These are phyloP conservation scores for Myotis davidii DNA, from an alignment of 2,113 vertebrate genomes.

Conservation along the genomic window DNA sequence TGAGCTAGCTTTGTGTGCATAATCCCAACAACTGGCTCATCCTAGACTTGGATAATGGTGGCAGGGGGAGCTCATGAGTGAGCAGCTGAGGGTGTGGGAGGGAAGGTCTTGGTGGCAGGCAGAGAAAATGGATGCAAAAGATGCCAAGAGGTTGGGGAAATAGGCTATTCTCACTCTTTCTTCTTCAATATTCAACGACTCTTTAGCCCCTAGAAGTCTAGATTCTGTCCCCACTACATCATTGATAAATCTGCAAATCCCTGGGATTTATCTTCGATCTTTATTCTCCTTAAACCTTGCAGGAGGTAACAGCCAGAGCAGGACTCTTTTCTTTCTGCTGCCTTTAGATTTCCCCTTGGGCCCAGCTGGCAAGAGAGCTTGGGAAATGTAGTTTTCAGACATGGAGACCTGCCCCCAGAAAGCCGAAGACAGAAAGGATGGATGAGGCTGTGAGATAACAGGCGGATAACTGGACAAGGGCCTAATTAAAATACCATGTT, in stretches of 20 bases:
- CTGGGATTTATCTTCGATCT: neutral
- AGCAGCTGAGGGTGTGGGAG: neutral
- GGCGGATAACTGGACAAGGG: neutral
- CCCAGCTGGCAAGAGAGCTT: neutral
- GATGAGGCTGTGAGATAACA: no score
- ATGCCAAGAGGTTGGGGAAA: no score
- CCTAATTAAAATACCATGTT: neutral
- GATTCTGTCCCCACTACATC: neutral
- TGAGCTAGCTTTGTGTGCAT: neutral
- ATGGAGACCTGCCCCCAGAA: neutral
- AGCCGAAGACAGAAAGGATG: neutral
- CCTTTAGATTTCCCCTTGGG: neutral
- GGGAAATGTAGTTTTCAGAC: neutral
- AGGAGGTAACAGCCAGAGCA: neutral
- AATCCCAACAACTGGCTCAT: neutral
- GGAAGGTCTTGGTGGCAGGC: neutral
- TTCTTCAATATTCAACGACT: neutral
- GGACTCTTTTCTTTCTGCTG: neutral
- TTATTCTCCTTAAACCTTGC: neutral
- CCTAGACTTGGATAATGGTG: neutral
- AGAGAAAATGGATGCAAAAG: neutral
- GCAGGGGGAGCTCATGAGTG: accelerated
- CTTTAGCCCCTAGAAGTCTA: neutral
- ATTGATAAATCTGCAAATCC: neutral
- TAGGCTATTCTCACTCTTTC: neutral